Base-by-base conservation (phyloP, 2,113 vertebrate genomes). In the Gopherus evgoodei region DNA sequence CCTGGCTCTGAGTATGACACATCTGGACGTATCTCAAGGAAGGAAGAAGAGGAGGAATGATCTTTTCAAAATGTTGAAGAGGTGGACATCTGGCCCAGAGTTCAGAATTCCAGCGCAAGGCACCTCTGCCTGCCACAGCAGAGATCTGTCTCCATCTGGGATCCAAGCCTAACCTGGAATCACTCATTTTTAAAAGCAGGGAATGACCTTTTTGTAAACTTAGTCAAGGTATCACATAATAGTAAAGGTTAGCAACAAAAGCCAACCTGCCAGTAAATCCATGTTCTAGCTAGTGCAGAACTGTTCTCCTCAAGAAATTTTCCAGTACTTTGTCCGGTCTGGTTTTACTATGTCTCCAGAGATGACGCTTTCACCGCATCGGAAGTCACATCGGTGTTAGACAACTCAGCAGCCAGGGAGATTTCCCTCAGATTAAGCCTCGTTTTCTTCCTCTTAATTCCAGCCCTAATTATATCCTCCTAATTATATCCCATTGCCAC, bases 371-470 rank as follows among this genome's bases (percentile, higher is more conserved):
- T 16, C 82, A 24, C 38, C 4, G 4, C 21, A 44, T 27, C 38
- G 21, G 52, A 82, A n/a, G 35, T 35, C 35, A 54, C 50, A 38
- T 6, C 52, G 14, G n/a, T 56, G 21, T 31, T n/a, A 14, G 11
- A 53, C 35, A 12, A 14, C 35, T 54, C 35, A 24, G 35, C 14
- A 38, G 13, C 53, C 35, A 53, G 49, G 31, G 11, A n/a, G 17
- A 13, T 56, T 93, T 89, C 82, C 87, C 35, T 85, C 81, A n/a
- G 47, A 49, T 42, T 87, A 75, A 0, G 1, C 35, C 27, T 54
- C 0, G 0, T 24, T 25, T 65, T 31, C 5, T 2, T 9, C 6
- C 8, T 16, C 11, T 6, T 42, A 38, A 2, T 4, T 16, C 14
- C 1, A 65, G 44, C 11, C 52, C 19, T 44, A 44, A 44, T 44